These are phyloP conservation scores for Pentamera pediparva DNA, from an alignment of 53 echinoderm and acorn worm species.

Conservation along the genomic window DNA sequence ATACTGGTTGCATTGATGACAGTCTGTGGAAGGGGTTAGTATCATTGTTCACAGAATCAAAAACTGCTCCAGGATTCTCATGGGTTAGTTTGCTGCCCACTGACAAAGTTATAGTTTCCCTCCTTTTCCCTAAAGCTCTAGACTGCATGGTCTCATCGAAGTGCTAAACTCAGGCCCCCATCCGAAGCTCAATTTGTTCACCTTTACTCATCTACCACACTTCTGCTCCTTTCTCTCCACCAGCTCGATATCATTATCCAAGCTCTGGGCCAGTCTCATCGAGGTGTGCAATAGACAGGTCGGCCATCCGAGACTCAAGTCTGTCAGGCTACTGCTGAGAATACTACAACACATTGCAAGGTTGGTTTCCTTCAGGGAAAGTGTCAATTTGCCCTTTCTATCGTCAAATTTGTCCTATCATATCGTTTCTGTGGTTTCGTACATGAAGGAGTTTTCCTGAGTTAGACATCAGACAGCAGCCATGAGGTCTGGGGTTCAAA, in stretches of 20 bases:
- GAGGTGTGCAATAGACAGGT: constrained; percentile 92
- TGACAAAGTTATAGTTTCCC: too few relatives aligned
- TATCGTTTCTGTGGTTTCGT: too few relatives aligned
- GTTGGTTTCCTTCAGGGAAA: constrained; percentile 45
- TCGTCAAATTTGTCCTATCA: too few relatives aligned
- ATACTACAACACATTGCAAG: constrained; percentile 69
- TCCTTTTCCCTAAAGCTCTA: too few relatives aligned
- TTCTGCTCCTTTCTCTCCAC: background rate
- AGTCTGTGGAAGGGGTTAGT: too few relatives aligned
- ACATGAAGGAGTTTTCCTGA: background rate
- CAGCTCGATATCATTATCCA: constrained; percentile 69
- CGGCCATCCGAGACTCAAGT: constrained; percentile 88
- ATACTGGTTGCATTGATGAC: too few relatives aligned
- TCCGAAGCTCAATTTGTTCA: background rate
- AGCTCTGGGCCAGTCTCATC: constrained; percentile 91
- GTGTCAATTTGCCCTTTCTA: too few relatives aligned
- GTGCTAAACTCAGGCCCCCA: too few relatives aligned
- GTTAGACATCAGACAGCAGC: background rate
- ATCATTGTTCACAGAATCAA: too few relatives aligned
- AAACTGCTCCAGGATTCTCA: background rate
- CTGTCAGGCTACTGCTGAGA: constrained; percentile 69
- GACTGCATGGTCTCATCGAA: too few relatives aligned
- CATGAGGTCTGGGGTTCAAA: background rate
- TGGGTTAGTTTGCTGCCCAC: background rate
- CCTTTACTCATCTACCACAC: background rate